Evolutionary conservation across 2,888 invertebrate genomes (phyloP).

Genomic region (Caenorhabditis uteleia): DNA sequence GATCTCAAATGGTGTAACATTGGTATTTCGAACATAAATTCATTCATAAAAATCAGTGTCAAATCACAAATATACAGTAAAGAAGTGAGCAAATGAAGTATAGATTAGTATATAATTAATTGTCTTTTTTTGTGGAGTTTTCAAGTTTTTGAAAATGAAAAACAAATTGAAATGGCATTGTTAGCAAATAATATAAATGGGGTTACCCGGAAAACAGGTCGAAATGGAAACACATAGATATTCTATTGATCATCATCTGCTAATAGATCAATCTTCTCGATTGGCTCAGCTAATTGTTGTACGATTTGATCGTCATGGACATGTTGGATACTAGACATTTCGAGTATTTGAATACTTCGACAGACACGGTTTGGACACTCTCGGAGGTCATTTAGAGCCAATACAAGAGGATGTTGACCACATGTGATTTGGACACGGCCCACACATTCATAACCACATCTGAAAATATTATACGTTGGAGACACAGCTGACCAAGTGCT

Average conservation of each 20-base stretch:
- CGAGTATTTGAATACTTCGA: conserved; percentile 42
- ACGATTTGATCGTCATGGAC: conserved; percentile 15
- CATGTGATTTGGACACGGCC: conserved; percentile 49
- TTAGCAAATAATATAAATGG: no score
- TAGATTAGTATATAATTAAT: no score
- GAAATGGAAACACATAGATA: neutral
- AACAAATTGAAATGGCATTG: no score
- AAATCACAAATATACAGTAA: no score
- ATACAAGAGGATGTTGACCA: conserved; percentile 40
- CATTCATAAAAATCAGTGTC: no score
- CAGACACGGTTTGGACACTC: conserved; percentile 51
- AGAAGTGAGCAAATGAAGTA: no score
- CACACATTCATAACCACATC: conserved; percentile 52
- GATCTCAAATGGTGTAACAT: no score
- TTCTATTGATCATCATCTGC: neutral
- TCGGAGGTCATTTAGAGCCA: conserved; percentile 47
- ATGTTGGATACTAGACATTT: conserved; percentile 13
- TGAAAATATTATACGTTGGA: conserved; percentile 25
- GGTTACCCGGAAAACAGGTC: no score
- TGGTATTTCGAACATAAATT: no score
- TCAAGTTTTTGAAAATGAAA: no score
- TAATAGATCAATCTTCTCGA: conserved; percentile 32
- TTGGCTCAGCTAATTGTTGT: conserved; percentile 26
- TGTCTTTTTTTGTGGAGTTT: no score
- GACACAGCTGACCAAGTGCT: no score